These are phyloP conservation scores for Tortricodes alternella DNA, from an alignment of 2,888 invertebrate species.

Conservation along the genomic window DNA sequence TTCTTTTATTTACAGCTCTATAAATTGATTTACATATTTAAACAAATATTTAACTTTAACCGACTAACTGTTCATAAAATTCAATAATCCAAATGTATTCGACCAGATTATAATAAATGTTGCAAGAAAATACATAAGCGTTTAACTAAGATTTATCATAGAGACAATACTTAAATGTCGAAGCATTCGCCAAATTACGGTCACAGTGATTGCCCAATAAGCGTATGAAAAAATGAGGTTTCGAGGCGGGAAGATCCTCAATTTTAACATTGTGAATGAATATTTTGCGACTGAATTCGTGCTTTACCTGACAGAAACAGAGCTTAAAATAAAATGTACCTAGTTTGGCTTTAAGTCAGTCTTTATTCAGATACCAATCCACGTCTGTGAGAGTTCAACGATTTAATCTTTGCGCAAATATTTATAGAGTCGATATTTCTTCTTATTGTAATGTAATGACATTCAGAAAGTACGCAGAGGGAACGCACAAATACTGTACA, in stretches of 20 bases:
- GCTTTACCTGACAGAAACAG: constrained; percentile 51
- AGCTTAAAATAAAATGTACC: constrained; percentile 56
- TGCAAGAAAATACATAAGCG: too few relatives aligned
- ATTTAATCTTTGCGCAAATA: constrained; percentile 63
- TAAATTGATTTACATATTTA: too few relatives aligned
- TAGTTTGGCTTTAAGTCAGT: constrained; percentile 51
- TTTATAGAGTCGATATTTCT: constrained; percentile 64
- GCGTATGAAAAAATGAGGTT: constrained; percentile 80
- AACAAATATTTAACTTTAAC: too few relatives aligned
- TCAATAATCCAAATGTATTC: too few relatives aligned
- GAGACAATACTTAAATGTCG: constrained; percentile 2
- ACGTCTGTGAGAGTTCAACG: constrained; percentile 57
- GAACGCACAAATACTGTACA: constrained; percentile 76
- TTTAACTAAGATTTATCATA: background rate
- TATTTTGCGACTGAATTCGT: constrained; percentile 44
- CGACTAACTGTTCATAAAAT: too few relatives aligned
- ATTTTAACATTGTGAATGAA: constrained; percentile 69
- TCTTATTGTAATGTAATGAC: constrained; percentile 54
- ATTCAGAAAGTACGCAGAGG: constrained; percentile 81
- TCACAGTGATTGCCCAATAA: constrained; percentile 78
- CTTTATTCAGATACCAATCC: constrained; percentile 74
- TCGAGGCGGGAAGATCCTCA: constrained; percentile 77
- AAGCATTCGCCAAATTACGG: constrained; percentile 68
- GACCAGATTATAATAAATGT: too few relatives aligned
- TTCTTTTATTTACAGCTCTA: too few relatives aligned